Percentiles rank a stretch among this genome's conserved stretches.
phyloP scores from a whole-genome alignment of 30 jellyfish, hydroid and myxozoan species.

The Aurelia sp. region DNA sequence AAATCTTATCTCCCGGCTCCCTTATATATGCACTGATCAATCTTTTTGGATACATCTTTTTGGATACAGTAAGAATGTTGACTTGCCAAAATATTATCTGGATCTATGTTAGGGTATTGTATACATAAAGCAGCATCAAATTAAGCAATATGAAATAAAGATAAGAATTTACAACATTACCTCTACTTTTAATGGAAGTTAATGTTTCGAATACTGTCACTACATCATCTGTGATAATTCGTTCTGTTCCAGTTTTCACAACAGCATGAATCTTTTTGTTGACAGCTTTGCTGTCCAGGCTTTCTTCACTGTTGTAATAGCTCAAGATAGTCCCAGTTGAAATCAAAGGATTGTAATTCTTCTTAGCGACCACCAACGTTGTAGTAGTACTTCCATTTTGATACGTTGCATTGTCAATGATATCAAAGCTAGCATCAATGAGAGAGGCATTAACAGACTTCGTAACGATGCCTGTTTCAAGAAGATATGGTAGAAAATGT shows the following conservation, averaged over 20 bases:
- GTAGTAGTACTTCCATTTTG: conserved; percentile 13
- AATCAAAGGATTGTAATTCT: conserved; percentile 26
- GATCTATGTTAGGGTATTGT: not conserved
- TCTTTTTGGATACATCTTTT: too few relatives aligned
- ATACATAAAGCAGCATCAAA: not conserved
- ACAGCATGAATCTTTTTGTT: conserved; percentile 1
- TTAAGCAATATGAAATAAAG: not conserved
- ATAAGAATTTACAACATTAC: not conserved
- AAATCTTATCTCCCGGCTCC: too few relatives aligned
- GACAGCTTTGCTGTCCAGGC: conserved; percentile 10
- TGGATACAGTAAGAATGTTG: too few relatives aligned
- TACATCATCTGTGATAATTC: conserved; percentile 72
- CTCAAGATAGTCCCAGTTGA: conserved; percentile 41
- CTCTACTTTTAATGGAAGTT: conserved; percentile 9
- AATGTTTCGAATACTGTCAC: not conserved
- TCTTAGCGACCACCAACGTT: conserved; percentile 12
- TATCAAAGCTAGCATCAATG: conserved; percentile 71
- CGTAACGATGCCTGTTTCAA: conserved; percentile 79
- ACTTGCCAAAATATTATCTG: too few relatives aligned
- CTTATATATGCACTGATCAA: too few relatives aligned
- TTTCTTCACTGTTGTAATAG: conserved; percentile 7
- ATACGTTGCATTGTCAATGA: conserved; percentile 42
- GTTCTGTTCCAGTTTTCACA: conserved; percentile 35
- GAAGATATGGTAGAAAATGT: conserved; percentile 62
- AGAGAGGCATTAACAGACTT: conserved; percentile 86